Percentiles rank a stretch among this genome's conserved stretches.
phyloP scores from a whole-genome alignment of 2,888 invertebrate genomes.

The Acanthosepion pharaonis region DNA sequence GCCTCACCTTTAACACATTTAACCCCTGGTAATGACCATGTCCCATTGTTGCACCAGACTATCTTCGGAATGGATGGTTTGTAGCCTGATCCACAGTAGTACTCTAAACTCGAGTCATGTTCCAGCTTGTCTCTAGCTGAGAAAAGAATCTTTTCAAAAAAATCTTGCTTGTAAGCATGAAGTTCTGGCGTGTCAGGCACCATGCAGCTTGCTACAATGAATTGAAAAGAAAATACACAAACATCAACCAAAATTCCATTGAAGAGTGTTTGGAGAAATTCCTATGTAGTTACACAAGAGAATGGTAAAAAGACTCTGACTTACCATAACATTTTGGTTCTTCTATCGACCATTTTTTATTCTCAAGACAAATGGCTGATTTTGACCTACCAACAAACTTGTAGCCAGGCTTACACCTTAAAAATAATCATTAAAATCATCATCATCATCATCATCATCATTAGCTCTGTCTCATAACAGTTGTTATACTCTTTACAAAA shows the following conservation, averaged over 20 bases:
- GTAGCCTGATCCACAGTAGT: not conserved
- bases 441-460: too few relatives aligned
- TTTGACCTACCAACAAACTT: not conserved
- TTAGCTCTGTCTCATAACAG: too few relatives aligned
- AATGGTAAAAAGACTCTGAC: not conserved
- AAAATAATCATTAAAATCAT: not conserved
- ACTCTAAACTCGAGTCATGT: not conserved
- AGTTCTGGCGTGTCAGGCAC: not conserved
- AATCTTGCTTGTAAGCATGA: not conserved
- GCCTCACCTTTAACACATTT: not conserved
- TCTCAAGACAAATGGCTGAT: not conserved
- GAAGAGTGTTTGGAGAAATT: too few relatives aligned
- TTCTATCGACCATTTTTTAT: not conserved
- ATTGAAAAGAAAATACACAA: not conserved
- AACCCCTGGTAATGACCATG: not conserved
- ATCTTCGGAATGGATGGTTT: slow-evolving; percentile 12
- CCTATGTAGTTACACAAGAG: too few relatives aligned
- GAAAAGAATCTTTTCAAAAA: not conserved
- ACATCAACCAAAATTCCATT: too few relatives aligned
- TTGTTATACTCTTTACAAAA: too few relatives aligned
- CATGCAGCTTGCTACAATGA: not conserved
- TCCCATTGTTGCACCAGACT: not conserved
- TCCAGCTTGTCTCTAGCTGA: not conserved
- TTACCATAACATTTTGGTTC: slow-evolving; percentile 38
- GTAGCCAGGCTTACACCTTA: not conserved